Evolutionary conservation across 2,113 vertebrate genomes (phyloP), one percentile per base, ranked within the genome.

Genomic region (Conger conger): DNA sequence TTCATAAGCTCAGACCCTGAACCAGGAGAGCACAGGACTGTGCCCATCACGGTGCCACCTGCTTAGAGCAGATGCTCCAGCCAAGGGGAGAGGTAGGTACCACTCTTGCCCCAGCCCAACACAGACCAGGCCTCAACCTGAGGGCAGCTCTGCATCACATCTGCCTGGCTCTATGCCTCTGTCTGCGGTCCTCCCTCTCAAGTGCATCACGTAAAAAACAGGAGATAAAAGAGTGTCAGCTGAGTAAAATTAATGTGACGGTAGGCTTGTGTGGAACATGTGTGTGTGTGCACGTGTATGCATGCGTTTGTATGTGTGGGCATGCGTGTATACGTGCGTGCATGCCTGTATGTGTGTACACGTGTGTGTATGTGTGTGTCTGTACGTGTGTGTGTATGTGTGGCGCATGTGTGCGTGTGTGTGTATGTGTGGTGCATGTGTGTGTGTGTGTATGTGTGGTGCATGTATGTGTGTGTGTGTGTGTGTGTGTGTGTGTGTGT

Each of bases 21-120:
- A 4, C 6, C 15, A n/a, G 17, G 78, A 40, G 40, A 27, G 18
- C 38, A 45, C 23, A 38, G 33, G 38, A 30, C 42, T 3, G 15
- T n/a, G 63, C 42, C 84, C 38, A 81, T 77, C 45, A 33, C 13
- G 35, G 40, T 23, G 9, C 84, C 84, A 81, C 80, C 80, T 85
- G 80, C 80, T 77, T 15, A 0, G 79, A 36, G 38, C 84, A 85
- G 84, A 85, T 76, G 33, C 38, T 36, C 30, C 42, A 81, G 45
- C 84, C 7, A 30, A 38, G 36, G 57, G 82, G 84, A 68, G 57
- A 16, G 20, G 60, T 27, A 35, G 60, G 30, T 57, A 3, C 9
- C 35, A 50, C 11, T 80, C 79, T 20, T n/a, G 2, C 18, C 20
- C 4, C 38, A 42, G 27, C 27, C 30, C 20, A 13, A 6, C 40